Base-by-base conservation (phyloP, 2,888 invertebrate genomes). In the Neoascia interrupta region DNA sequence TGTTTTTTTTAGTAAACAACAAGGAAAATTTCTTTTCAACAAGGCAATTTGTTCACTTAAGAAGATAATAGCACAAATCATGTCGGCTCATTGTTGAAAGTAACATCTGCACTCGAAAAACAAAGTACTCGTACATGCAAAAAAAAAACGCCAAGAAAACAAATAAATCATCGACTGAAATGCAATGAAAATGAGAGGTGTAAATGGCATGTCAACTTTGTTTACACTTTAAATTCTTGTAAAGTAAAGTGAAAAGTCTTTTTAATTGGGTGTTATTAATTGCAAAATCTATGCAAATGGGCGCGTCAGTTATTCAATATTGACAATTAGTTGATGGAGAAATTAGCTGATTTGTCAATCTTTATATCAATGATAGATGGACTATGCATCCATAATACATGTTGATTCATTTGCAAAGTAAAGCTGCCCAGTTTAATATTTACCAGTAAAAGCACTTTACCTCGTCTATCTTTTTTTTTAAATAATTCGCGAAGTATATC, bases 21-120 rank as follows among this genome's bases (percentile, higher is more conserved):
- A n/a, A n/a, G n/a, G n/a, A n/a, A n/a, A n/a, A n/a, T n/a, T n/a
- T n/a, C n/a, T n/a, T n/a, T n/a, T n/a, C n/a, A n/a, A 23, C 45
- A 45, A 23, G 60, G 36, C 34, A 45, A 60, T 45, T 70, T 70
- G 70, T 63, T 70, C 53, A 47, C 53, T 70, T 54, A 23, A 49
- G 58, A 45, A 51, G 36, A 70, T 54, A 31, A n/a, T n/a, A n/a
- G n/a, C 70, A 70, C 63, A 70, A 70, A 53, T 54, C 70, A 54
- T 70, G 53, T 63, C 69, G 34, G 51, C 61, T 61, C 63, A 63
- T 70, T 70, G 61, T 70, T 53, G 21, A 58, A 54, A 63, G 39
- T 63, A 63, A 45, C 41, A 58, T 15, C 28, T 16, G 3, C 23
- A 37, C 1, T 21, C 5, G 10, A 5, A n/a, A n/a, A n/a, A n/a